phyloP scores from a whole-genome alignment of 2,797 vertebrate species.

The Heliangelus exortis region DNA sequence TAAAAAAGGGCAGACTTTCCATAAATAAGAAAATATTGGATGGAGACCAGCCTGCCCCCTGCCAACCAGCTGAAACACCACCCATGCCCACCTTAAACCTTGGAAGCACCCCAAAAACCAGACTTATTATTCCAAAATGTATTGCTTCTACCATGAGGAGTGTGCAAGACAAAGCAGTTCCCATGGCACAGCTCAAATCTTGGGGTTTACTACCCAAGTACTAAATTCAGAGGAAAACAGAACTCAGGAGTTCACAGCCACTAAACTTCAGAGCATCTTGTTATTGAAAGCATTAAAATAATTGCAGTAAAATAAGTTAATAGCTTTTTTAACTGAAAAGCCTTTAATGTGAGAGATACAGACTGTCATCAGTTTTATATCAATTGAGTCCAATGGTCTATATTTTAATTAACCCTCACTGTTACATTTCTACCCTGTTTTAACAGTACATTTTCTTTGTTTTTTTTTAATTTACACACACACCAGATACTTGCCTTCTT shows the following conservation, averaged over 20 bases:
- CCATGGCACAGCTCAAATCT: background rate
- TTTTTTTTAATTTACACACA: background rate
- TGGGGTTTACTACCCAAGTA: background rate
- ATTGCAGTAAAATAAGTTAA: background rate
- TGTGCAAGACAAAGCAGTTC: background rate
- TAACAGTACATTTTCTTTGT: background rate
- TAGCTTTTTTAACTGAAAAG: conserved; percentile 9
- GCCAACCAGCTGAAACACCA: background rate
- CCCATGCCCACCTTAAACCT: background rate
- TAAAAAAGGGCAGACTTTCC: background rate
- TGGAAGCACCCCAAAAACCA: background rate
- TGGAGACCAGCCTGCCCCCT: background rate
- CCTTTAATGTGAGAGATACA: background rate
- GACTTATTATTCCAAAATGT: background rate
- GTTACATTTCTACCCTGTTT: background rate
- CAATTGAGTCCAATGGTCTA: background rate
- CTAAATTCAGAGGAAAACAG: background rate
- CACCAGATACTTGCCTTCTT: conserved; percentile 84
- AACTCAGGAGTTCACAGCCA: background rate
- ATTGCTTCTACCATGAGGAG: background rate
- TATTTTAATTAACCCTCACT: background rate
- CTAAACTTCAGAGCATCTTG: background rate
- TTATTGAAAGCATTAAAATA: background rate
- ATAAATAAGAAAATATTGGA: background rate
- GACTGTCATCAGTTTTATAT: background rate